A percentile compares a stretch with the other conserved stretches of the same genome.
These are phyloP conservation scores for Labeo catla DNA, from an alignment of 2,113 vertebrate genomes.

Conservation along the genomic window DNA sequence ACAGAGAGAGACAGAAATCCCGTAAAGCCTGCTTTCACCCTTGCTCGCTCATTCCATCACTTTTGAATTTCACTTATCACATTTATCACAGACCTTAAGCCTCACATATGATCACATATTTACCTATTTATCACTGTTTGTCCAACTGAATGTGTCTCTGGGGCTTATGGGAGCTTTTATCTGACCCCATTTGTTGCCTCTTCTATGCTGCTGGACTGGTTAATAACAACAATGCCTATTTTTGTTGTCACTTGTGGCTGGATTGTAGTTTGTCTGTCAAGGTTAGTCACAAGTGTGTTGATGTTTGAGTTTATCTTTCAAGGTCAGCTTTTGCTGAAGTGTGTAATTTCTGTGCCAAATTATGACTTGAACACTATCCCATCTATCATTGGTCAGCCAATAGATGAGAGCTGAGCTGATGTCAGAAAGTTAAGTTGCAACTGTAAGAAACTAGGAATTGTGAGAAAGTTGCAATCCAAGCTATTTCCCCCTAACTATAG, in stretches of 20 bases:
- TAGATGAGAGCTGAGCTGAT: not conserved
- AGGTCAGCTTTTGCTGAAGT: not conserved
- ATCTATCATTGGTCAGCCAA: not conserved
- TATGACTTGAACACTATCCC: not conserved
- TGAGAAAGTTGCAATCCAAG: too few relatives aligned
- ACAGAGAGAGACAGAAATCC: slow-evolving; percentile 34
- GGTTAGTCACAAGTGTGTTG: not conserved
- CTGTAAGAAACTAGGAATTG: too few relatives aligned
- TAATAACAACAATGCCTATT: slow-evolving; percentile 7
- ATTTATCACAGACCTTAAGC: slow-evolving; percentile 39
- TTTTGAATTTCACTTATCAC: slow-evolving; percentile 42
- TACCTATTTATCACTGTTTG: slow-evolving; percentile 55
- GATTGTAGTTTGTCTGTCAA: not conserved
- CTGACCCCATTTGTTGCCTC: slow-evolving; percentile 43
- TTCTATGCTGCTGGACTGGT: slow-evolving; percentile 24
- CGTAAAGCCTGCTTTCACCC: slow-evolving; percentile 42
- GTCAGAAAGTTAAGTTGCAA: not conserved
- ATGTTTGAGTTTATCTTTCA: not conserved
- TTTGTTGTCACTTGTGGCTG: not conserved
- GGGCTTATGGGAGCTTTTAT: slow-evolving; percentile 29
- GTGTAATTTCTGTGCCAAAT: not conserved
- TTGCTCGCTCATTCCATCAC: slow-evolving; percentile 40
- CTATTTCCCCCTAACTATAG: too few relatives aligned
- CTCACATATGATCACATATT: slow-evolving; percentile 39
- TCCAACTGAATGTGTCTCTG: slow-evolving; percentile 30